Evolutionary conservation across 1,140 invertebrate species (phyloP), one percentile per base, ranked within the genome.

Genomic region (Orchestia grillus): DNA sequence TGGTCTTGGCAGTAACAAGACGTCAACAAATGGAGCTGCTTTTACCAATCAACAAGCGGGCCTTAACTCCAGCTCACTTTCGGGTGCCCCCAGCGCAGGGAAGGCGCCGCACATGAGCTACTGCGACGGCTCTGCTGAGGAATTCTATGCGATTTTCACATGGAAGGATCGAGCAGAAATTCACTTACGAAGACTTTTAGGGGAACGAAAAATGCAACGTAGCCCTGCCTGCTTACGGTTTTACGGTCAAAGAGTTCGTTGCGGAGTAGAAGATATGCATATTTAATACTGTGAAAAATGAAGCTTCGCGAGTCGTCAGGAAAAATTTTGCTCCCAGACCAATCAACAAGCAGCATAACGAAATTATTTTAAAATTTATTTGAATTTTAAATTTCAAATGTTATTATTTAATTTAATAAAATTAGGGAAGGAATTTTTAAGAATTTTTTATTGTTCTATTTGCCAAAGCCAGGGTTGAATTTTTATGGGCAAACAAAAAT

Each of bases 1-100:
- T 47, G 92, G 92, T 94, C 92, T 47, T 94, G 92, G 92, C 92
- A 94, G 92, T 94, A 94, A 94, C 92, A 94, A 94, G 92, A 94
- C 92, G 92, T 94, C 92, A 94, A 94, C 92, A 94, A 94, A 94
- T 94, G 92, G 92, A 45, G 92, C 92, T 94, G 92, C 92, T 94
- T 45, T 44, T 94, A 94, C 92, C 92, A 94, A 94, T 94, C 92
- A 94, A 94, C 92, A 94, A 42, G 92, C 40, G 36, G 92, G 44
- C 44, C 92, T 47, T 45, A 45, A 44, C 43, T 44, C 92, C 44
- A 19, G 11, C 41, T n/a, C 41, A 47, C 92, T 94, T 94, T 47
- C 40, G 92, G 92, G 11, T 47, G 92, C 43, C 92, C 16, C 23
- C 3, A 94, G 92, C 44, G 92, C 6, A n/a, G 44, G 11, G 92